Base-by-base conservation (phyloP, 2,113 vertebrate species). In the Parotia lawesii region DNA sequence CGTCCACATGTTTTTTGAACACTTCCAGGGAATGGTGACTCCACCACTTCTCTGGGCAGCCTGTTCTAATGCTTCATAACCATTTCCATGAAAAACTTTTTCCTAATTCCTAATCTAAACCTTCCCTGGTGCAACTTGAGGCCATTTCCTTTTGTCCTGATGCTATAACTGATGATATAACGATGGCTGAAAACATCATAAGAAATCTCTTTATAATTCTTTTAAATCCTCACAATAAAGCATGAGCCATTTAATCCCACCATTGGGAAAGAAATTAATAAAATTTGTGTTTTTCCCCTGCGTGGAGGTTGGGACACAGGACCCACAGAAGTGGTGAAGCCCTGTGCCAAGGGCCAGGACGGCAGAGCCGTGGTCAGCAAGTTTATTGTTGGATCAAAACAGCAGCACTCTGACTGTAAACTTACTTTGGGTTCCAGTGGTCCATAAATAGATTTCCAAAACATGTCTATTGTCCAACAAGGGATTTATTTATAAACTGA, bases 401-500 rank as follows among this genome's bases (percentile, higher is more conserved):
- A 65, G 72, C 86, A 86, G 89, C 42, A 2, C 50, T 83, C 45
- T 16, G 64, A 33, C 62, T 60, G 31, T 40, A 54, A 87, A 71
- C 50, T 79, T 21, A 29, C 35, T 69, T 73, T 0, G 18, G 33
- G 16, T 74, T 90, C 79, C 83, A 66, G 7, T 45, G 44, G 28
- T 37, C 79, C 45, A 53, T 50, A 86, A 94, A 90, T 83, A 94
- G 83, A 64, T 86, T 81, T 80, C 83, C 51, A 90, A 91, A 95
- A 64, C 72, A 77, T 31, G 16, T 60, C 90, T 40, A 40, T 93
- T 92, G 76, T 93, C 73, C 73, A 64, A 31, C 31, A 57, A 47
- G 51, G 60, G 78, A 64, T 93, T 94, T 90, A 84, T 93, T 96
- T 93, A 89, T 92, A 90, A 90, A 93, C 80, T 89, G 89, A 78